A percentile compares a stretch with the other conserved stretches of the same genome.
phyloP scores from a whole-genome alignment of 2,113 vertebrate species.

The Climacteris rufus region DNA sequence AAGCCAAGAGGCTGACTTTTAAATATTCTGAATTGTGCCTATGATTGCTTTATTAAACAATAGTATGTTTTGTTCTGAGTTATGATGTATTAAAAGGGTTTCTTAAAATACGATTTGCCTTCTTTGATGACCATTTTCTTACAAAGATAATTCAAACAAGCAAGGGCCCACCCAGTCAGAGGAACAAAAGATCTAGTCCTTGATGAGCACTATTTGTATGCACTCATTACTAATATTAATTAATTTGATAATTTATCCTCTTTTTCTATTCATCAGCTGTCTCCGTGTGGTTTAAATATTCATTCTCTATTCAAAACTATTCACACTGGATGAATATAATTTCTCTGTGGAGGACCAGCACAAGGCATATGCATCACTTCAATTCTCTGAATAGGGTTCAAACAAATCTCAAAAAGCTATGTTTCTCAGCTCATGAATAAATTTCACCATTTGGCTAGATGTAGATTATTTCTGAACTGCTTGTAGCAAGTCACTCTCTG shows the following conservation, averaged over 20 bases:
- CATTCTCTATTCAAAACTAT: constrained; percentile 32
- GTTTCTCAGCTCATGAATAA: constrained; percentile 4
- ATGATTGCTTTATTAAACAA: constrained; percentile 27
- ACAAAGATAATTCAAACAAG: constrained; percentile 56
- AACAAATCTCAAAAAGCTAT: neutral
- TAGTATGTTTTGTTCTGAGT: constrained; percentile 18
- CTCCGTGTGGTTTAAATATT: constrained; percentile 47
- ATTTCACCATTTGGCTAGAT: neutral
- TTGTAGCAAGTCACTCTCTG: neutral
- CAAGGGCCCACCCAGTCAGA: neutral
- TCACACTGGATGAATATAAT: constrained; percentile 19
- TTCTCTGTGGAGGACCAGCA: constrained; percentile 10
- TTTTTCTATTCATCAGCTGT: constrained; percentile 47
- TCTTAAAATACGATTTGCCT: constrained; percentile 27
- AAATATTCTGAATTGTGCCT: neutral
- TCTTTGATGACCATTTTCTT: constrained; percentile 47
- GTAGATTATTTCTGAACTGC: neutral
- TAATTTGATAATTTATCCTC: constrained; percentile 50
- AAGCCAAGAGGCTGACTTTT: constrained; percentile 11
- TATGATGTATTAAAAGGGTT: constrained; percentile 20
- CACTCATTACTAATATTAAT: constrained; percentile 64
- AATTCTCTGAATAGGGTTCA: constrained; percentile 12
- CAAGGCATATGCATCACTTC: constrained; percentile 27
- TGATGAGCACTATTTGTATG: constrained; percentile 46
- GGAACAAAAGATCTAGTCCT: neutral